Evolutionary conservation across 2,888 invertebrate genomes (phyloP), one percentile per base, ranked within the genome.

Genomic region (Rhyacophila evoluta): DNA sequence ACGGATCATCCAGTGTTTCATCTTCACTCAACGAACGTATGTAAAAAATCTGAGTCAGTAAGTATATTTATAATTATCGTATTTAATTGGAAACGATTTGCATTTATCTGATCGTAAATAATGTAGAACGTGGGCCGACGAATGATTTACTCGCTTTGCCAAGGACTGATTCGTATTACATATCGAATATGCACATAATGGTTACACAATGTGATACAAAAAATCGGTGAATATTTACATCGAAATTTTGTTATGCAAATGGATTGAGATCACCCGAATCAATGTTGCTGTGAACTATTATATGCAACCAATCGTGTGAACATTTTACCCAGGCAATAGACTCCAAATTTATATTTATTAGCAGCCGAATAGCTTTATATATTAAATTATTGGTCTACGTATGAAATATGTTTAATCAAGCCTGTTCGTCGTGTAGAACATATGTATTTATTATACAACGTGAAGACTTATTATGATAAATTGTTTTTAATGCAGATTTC

Each of bases 31-130:
- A 25, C 19, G 19, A 8, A 19, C 19, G 25, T n/a, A n/a, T n/a
- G n/a, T n/a, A 55, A 55, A 55, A 41, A 55, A 55, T 19, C 4
- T 19, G 55, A 55, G 19, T 25, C 12, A 19, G 55, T 55, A 55
- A 19, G 55, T 55, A 55, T 15, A 55, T 55, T 55, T 55, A 55
- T 55, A 55, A 55, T 55, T 55, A 55, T 19, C 8, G 15, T 55
- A 55, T 55, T 55, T 55, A 55, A 55, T 55, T 55, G 55, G 55
- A 55, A 55, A 55, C 55, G 55, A 25, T 55, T 55, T 55, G 25
- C 55, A 55, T 55, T 55, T 55, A 55, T 55, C 55, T 55, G 55
- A 55, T 55, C 55, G 19, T 55, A 55, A 55, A 55, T 55, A 55
- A 55, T 55, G 19, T 12, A 55, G 55, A 55, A 25, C 55, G 55